A percentile compares a stretch with the other conserved stretches of the same genome.
Conservation (phyloP, 1,140 invertebrate species). For the Dolichoris vasculosae region DNA sequence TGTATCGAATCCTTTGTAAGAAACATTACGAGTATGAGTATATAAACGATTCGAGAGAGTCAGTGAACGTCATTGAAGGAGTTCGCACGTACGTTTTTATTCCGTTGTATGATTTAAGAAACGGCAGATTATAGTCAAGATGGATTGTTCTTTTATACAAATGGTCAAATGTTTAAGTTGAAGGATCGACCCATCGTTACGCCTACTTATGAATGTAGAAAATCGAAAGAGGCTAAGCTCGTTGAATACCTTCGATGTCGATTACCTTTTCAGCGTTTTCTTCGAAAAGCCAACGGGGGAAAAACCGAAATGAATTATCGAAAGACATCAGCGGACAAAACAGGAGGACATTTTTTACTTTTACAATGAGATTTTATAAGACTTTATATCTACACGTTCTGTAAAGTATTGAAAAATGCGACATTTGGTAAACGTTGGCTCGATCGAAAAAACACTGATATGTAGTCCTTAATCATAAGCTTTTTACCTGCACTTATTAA, state of each 20-base stretch:
- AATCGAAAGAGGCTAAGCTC: conserved; percentile 38
- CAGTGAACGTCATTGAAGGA: conserved; percentile 43
- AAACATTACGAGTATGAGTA: conserved; percentile 54
- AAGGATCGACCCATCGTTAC: conserved; percentile 63
- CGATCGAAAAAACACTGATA: conserved; percentile 21
- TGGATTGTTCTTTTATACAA: conserved; percentile 66
- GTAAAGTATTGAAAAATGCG: conserved; percentile 23
- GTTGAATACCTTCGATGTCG: conserved; percentile 2
- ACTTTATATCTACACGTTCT: conserved; percentile 21
- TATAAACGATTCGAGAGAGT: conserved; percentile 47
- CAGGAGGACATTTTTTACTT: conserved; percentile 34
- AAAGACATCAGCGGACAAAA: not conserved
- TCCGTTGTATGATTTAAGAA: conserved; percentile 59
- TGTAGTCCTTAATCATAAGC: conserved; percentile 20
- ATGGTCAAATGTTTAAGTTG: conserved; percentile 61
- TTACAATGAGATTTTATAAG: conserved; percentile 33
- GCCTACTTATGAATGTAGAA: conserved; percentile 36
- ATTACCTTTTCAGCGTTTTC: conserved; percentile 42
- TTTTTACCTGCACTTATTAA: conserved; percentile 44
- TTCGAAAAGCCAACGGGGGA: conserved; percentile 13
- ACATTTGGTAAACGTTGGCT: conserved; percentile 1
- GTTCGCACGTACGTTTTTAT: conserved; percentile 60
- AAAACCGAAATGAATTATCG: not conserved
- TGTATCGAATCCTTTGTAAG: conserved; percentile 53
- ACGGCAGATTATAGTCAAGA: conserved; percentile 58